These are phyloP conservation scores for Alloscopus bannaensis DNA, from an alignment of 2,888 invertebrate genomes.

Conservation along the genomic window DNA sequence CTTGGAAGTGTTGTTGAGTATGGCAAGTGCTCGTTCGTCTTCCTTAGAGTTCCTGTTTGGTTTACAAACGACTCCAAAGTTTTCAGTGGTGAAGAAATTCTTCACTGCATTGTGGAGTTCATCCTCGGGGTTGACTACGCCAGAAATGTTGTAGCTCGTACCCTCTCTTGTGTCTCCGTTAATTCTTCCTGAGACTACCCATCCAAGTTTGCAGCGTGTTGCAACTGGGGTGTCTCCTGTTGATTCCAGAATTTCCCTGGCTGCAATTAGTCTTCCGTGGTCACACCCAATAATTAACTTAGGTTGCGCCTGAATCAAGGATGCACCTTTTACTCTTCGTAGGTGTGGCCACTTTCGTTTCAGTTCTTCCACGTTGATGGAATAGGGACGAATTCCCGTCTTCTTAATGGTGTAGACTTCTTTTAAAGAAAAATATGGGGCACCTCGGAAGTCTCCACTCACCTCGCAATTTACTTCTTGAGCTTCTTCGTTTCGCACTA, in stretches of 20 bases:
- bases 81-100: slow-evolving; percentile 11
- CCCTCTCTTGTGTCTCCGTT: neutral
- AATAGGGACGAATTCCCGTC: neutral
- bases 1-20: neutral
- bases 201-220: neutral
- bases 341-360: slow-evolving; percentile 17
- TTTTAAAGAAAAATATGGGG: neutral
- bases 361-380: neutral
- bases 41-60: neutral
- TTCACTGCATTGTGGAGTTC: slow-evolving; percentile 5
- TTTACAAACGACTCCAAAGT: neutral
- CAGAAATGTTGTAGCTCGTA: neutral
- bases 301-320: neutral
- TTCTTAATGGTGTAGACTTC: neutral
- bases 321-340: neutral
- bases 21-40: neutral
- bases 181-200: neutral
- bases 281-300: slow-evolving; percentile 1
- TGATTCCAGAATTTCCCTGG: neutral
- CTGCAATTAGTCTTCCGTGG: neutral
- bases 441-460: neutral
- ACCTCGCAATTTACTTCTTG: neutral
- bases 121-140: neutral
- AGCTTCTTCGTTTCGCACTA: neutral
- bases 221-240: neutral